phyloP scores from a whole-genome alignment of 1,140 invertebrate genomes.

The Drosophila rhopaloa region DNA sequence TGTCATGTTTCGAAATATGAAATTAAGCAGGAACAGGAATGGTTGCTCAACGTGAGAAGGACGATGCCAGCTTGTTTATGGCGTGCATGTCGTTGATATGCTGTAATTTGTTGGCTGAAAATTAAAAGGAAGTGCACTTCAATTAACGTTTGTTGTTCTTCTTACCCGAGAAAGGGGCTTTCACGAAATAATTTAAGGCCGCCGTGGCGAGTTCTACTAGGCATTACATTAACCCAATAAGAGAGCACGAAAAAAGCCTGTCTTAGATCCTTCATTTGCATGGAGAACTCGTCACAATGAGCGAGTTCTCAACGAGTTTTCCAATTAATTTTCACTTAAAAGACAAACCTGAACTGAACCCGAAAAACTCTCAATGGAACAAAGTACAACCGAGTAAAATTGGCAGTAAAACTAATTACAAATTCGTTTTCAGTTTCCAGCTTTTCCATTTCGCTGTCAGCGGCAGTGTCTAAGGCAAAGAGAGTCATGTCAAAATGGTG shows the following conservation, averaged over 20 bases:
- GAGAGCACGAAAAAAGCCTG: background rate
- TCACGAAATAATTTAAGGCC: no score
- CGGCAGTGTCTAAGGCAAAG: conserved; percentile 44
- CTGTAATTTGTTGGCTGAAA: conserved; percentile 66
- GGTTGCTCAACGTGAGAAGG: conserved; percentile 8
- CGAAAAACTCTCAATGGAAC: conserved; percentile 48
- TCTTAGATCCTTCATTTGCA: conserved; percentile 15
- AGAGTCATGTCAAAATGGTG: conserved; percentile 58
- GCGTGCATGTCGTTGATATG: conserved; percentile 53
- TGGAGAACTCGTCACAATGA: conserved; percentile 31
- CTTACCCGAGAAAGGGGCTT: no score
- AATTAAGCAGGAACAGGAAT: conserved; percentile 58
- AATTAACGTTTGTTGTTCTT: conserved; percentile 56
- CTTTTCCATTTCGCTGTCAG: conserved; percentile 75
- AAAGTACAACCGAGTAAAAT: conserved; percentile 51
- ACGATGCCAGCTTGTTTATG: conserved; percentile 19
- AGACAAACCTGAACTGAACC: conserved; percentile 34
- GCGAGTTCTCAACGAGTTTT: conserved; percentile 68
- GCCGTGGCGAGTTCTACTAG: no score
- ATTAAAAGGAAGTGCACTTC: conserved; percentile 79
- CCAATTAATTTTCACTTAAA: conserved; percentile 73
- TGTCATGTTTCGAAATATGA: conserved; percentile 81
- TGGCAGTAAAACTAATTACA: conserved; percentile 83
- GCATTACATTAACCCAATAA: no score
- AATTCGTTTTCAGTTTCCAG: conserved; percentile 74